phyloP scores from a whole-genome alignment of 2,888 invertebrate genomes.

The Uloborus plumipes region DNA sequence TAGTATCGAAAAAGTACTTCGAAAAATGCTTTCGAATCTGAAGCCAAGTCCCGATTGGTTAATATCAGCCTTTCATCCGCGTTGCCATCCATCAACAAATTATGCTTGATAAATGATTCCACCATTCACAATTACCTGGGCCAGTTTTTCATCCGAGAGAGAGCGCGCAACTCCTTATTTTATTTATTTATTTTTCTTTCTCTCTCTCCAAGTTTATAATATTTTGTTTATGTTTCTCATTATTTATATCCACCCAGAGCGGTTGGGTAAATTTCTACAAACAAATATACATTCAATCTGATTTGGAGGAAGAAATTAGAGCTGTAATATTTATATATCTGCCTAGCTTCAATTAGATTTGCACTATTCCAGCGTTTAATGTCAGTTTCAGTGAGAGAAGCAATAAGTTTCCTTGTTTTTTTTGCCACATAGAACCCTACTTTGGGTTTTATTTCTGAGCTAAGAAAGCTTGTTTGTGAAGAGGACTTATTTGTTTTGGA shows the following conservation, averaged over 20 bases:
- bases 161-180: background rate
- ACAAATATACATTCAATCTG: slow-evolving; percentile 22
- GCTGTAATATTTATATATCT: slow-evolving; percentile 5
- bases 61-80: slow-evolving; percentile 37
- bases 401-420: too few species aligned
- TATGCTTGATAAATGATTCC: slow-evolving; percentile 56
- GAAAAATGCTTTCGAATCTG: slow-evolving; percentile 26
- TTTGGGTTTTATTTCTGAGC: background rate
- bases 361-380: slow-evolving; percentile 15
- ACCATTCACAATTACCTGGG: slow-evolving; percentile 45
- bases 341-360: slow-evolving; percentile 8
- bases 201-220: slow-evolving; percentile 10
- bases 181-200: slow-evolving; percentile 11
- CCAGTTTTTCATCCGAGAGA: slow-evolving; percentile 5
- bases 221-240: slow-evolving; percentile 4
- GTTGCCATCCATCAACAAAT: slow-evolving; percentile 63
- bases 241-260: background rate
- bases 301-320: slow-evolving; percentile 10
- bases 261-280: slow-evolving; percentile 11
- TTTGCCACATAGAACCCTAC: background rate
- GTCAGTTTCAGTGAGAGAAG: slow-evolving; percentile 12
- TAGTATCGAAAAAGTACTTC: slow-evolving; percentile 40
- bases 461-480: too few species aligned
- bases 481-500: too few species aligned
- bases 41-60: slow-evolving; percentile 42